Base-by-base conservation (phyloP, 2,888 invertebrate genomes). In the Mesorhabditis spiculigera region DNA sequence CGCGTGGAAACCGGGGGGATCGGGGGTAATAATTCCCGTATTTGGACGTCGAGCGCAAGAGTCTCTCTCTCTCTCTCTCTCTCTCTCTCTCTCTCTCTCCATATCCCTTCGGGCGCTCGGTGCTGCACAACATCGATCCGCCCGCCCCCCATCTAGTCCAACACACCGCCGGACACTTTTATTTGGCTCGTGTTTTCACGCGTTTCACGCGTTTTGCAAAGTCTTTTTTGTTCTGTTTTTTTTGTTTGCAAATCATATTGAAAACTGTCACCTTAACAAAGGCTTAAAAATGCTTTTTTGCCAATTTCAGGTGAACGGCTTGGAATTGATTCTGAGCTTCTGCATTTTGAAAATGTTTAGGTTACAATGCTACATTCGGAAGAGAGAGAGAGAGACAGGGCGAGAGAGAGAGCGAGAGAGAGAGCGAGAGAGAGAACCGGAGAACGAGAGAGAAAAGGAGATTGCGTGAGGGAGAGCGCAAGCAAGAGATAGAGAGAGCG, bases 121-220 rank as follows among this genome's bases (percentile, higher is more conserved):
- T 45, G 61, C 45, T 70, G 66, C 70, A 50, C 61, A 71, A 65
- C 64, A 65, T 61, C 68, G 62, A 61, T 63, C 45, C 61, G 67
- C 5, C 42, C 43, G 8, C 65, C 65, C 44, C 5, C 63, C 62
- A 10, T 68, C 61, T 45, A 16, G 41, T n/a, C 41, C 28, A 62
- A 41, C n/a, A 4, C 16, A 69, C 62, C 43, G 41, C 43, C 43
- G 41, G 64, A 50, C n/a, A 64, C 43, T n/a, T 43, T 6, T 41
- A 66, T 50, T 44, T 5, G 58, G 62, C n/a, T 28, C 44, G 68
- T 45, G 66, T 44, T 45, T 43, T 13, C 10, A 66, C 66, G 61
- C 45, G 16, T 50, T 69, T 8, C 58, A 50, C 8, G 41, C 5
- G 63, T 5, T 10, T 13, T 5, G 16, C 6, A 13, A 6, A 6